Base-by-base conservation (phyloP, 1,140 invertebrate species). In the Philopotamus ludificatus region DNA sequence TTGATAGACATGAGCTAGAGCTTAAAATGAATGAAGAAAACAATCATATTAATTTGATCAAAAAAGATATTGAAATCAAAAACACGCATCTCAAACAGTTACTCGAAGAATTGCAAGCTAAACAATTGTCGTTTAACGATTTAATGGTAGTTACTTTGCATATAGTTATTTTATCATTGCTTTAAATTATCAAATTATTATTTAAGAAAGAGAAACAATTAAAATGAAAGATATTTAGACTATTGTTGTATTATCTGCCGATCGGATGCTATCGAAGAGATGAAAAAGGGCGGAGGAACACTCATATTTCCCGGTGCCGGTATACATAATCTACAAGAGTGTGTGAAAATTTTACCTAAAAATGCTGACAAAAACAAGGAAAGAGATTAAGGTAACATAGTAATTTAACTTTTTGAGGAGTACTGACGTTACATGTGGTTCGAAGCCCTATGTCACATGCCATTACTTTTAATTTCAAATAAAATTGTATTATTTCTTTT, bases 311-410 rank as follows among this genome's bases (percentile, higher is more conserved):
- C 64, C 2, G 61, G 51, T 4, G 20, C 55, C 0, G 57, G 34
- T n/a, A 54, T 70, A 9, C 23, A 59, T 10, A 26, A 22, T 22
- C 34, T 70, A 25, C 22, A 57, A 21, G 12, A 59, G n/a, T 34
- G 61, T 3, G 49, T 66, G 1, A 25, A 42, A 2, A 20, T 64
- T 12, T 34, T 70, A 12, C 41, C 51, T 3, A 53, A 55, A 15
- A 61, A 70, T 58, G 65, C 68, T 21, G 49, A 57, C 4, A 49
- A 70, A n/a, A n/a, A 18, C 68, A 66, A 23, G 61, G 61, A 9
- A 57, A 58, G 39, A 58, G 47, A 12, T 47, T 63, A 20, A 50
- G 45, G 66, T 67, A n/a, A 34, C 12, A 34, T 34, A 12, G 12
- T 34, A 34, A n/a, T n/a, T n/a, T n/a, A n/a, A n/a, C n/a, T n/a